Evolutionary conservation across 2,113 vertebrate genomes (phyloP).

Genomic region (Anarhynchus alexandrinus): DNA sequence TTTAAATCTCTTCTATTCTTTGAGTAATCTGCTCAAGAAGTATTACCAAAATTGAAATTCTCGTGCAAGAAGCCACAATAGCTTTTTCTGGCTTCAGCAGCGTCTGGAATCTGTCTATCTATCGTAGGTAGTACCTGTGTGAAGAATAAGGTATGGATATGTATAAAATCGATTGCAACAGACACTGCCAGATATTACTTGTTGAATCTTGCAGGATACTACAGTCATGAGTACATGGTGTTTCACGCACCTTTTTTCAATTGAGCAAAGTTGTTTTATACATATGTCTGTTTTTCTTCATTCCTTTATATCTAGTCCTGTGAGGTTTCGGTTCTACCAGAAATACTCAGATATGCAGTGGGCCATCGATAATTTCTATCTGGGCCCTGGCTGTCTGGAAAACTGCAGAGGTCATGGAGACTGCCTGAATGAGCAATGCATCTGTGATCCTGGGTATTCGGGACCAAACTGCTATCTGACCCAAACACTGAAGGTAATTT

Average conservation of each 20-base stretch:
- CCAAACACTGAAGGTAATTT: conserved; percentile 85
- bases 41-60: not conserved
- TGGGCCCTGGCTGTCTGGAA: conserved; percentile 89
- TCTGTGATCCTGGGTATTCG: conserved; percentile 93
- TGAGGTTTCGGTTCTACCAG: conserved; percentile 97
- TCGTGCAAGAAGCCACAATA: not conserved
- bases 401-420: conserved; percentile 95
- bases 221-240: not conserved
- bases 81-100: not conserved
- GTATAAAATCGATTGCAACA: not conserved
- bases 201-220: not conserved
- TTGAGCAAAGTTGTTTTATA: not conserved
- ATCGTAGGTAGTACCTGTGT: not conserved
- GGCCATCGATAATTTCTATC: conserved; percentile 97
- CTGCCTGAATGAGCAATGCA: conserved; percentile 90
- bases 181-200: not conserved
- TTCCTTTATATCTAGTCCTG: conserved; percentile 74
- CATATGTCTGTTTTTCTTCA: not conserved
- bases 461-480: conserved; percentile 92
- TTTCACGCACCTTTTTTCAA: not conserved
- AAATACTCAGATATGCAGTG: conserved; percentile 92
- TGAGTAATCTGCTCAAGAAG: not conserved
- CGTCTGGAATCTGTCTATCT: not conserved
- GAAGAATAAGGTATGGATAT: not conserved
- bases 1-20: not conserved